These are phyloP conservation scores for Parnassius mnemosyne DNA, from an alignment of 2,888 invertebrate species.

Conservation along the genomic window DNA sequence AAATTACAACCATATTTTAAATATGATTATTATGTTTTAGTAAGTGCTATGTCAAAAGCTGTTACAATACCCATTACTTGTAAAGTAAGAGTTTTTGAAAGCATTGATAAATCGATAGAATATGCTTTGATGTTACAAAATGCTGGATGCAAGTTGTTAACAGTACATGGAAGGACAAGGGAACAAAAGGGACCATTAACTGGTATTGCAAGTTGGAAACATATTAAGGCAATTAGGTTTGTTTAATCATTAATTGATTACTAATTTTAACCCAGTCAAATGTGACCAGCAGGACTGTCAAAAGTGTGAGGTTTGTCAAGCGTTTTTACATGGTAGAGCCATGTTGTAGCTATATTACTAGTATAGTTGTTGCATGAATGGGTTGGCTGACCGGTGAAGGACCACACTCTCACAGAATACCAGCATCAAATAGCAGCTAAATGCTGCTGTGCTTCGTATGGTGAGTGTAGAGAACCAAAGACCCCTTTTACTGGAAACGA, in stretches of 20 bases:
- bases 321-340: too few relatives aligned
- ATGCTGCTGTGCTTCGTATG: too few relatives aligned
- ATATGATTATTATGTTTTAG: slow-evolving; percentile 70
- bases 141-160: slow-evolving; percentile 95
- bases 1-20: background rate
- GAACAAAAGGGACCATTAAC: slow-evolving; percentile 98
- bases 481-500: too few relatives aligned
- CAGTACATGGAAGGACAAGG: slow-evolving; percentile 96
- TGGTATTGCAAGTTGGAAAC: slow-evolving; percentile 96
- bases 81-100: slow-evolving; percentile 95
- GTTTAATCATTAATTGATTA: slow-evolving; percentile 26
- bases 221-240: slow-evolving; percentile 94
- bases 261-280: too few relatives aligned
- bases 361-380: too few relatives aligned
- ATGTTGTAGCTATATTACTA: too few relatives aligned
- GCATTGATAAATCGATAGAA: slow-evolving; percentile 89
- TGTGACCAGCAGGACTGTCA: too few relatives aligned
- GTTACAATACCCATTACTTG: slow-evolving; percentile 96
- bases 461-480: too few relatives aligned
- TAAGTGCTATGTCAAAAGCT: slow-evolving; percentile 84
- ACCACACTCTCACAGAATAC: too few relatives aligned
- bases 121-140: slow-evolving; percentile 97
- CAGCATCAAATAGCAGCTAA: too few relatives aligned
- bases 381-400: too few relatives aligned
- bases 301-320: too few relatives aligned